Evolutionary conservation across 2,888 invertebrate genomes (phyloP).

Genomic region (Patella caerulea): DNA sequence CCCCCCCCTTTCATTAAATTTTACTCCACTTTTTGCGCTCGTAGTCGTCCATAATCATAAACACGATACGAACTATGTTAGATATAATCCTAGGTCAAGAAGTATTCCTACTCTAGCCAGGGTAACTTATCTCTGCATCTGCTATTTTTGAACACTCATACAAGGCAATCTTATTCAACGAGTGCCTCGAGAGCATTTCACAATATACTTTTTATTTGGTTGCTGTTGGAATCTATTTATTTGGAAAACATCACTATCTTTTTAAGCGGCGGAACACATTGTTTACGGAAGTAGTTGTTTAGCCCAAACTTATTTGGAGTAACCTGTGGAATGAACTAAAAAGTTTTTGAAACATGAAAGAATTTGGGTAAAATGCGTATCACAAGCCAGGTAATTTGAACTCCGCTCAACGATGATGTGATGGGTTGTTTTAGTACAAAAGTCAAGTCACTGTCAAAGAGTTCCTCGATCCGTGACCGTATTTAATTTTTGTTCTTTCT

Average conservation of each 20-base stretch:
- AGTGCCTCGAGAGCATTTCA: neutral
- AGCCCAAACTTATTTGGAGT: slow-evolving; percentile 11
- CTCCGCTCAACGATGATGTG: neutral
- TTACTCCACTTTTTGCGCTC: too few relatives aligned
- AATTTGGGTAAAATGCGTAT: slow-evolving; percentile 32
- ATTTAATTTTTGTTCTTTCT: too few relatives aligned
- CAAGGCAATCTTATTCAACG: slow-evolving; percentile 19
- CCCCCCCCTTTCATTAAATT: too few relatives aligned
- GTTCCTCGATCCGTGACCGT: too few relatives aligned
- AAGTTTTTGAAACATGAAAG: neutral
- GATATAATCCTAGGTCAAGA: too few relatives aligned
- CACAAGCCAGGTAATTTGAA: slow-evolving; percentile 33
- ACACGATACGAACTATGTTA: too few relatives aligned
- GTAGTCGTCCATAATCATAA: too few relatives aligned
- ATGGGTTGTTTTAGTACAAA: too few relatives aligned
- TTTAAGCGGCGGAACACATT: slow-evolving; percentile 23
- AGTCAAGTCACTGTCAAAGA: too few relatives aligned
- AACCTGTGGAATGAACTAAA: neutral
- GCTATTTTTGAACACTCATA: slow-evolving; percentile 27
- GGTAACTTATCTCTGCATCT: neutral
- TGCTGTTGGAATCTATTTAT: neutral
- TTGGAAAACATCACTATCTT: slow-evolving; percentile 16
- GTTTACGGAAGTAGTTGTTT: slow-evolving; percentile 35
- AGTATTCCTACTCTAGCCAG: neutral
- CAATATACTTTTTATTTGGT: neutral